Evolutionary conservation across 2,888 invertebrate species (phyloP).

Genomic region (Entomobrya multifasciata): DNA sequence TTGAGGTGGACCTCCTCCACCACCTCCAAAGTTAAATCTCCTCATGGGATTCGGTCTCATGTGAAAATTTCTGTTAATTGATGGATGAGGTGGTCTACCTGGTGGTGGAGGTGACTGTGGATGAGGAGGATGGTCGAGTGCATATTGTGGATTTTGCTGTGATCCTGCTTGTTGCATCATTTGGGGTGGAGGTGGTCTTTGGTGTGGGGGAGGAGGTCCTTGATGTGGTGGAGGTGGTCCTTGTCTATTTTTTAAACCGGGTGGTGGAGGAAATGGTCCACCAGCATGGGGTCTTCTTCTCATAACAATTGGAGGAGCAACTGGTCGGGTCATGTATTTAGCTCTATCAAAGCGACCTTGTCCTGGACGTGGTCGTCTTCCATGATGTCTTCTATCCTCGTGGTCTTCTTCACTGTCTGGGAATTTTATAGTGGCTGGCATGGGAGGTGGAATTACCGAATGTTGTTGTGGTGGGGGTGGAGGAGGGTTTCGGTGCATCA

Average conservation of each 20-base stretch:
- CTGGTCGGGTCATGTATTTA: conserved; percentile 77
- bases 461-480: background rate
- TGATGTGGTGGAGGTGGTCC: conserved; percentile 61
- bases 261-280: conserved; percentile 60
- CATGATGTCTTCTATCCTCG: conserved; percentile 53
- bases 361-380: conserved; percentile 35
- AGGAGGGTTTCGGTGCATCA: background rate
- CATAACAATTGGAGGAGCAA: conserved; percentile 79
- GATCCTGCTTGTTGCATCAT: conserved; percentile 42
- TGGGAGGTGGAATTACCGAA: conserved; percentile 64
- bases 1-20: conserved; percentile 61
- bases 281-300: conserved; percentile 74
- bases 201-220: conserved; percentile 63
- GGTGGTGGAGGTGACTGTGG: conserved; percentile 42
- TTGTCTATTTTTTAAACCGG: conserved; percentile 48
- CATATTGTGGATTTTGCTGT: conserved; percentile 53
- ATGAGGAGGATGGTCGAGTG: conserved; percentile 24
- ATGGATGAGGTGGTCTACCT: conserved; percentile 34
- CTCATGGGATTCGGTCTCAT: conserved; percentile 59
- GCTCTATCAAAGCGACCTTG: conserved; percentile 71
- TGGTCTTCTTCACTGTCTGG: conserved; percentile 70
- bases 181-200: conserved; percentile 41
- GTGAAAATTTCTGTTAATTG: conserved; percentile 60
- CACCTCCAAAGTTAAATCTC: conserved; percentile 61
- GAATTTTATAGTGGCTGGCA: conserved; percentile 73